Percentiles rank a stretch among this genome's conserved stretches.
Conservation (phyloP, 2,113 vertebrate genomes). For the Capreolus pygargus region DNA sequence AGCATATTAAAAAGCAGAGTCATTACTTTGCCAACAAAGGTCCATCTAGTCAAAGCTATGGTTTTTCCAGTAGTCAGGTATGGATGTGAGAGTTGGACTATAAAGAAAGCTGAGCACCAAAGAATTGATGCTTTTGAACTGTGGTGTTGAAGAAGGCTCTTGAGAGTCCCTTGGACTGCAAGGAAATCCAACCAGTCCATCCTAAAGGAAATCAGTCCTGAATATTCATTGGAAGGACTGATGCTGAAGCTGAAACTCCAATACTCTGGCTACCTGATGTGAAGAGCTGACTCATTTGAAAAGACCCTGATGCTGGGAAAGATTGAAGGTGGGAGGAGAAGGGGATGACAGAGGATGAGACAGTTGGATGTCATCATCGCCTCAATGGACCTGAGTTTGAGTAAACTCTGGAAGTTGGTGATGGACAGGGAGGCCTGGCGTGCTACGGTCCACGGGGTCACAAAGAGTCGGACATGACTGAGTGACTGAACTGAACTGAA, state of each 20-base stretch:
- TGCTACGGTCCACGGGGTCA: fast-evolving
- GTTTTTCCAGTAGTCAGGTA: background rate
- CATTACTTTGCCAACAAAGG: background rate
- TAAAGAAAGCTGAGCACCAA: fast-evolving
- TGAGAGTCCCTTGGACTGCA: background rate
- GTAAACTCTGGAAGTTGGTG: background rate
- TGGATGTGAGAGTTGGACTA: background rate
- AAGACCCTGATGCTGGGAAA: background rate
- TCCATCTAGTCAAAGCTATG: background rate
- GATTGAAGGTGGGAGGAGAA: background rate
- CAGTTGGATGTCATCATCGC: background rate
- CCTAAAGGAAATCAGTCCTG: background rate
- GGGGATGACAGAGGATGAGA: background rate
- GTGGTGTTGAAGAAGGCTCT: background rate
- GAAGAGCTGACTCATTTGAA: background rate
- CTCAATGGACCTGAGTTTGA: background rate
- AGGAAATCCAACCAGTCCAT: background rate
- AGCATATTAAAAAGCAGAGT: background rate
- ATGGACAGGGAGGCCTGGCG: background rate
- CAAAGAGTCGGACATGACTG: background rate
- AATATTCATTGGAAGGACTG: background rate
- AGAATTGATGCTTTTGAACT: background rate
- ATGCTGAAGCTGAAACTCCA: background rate
- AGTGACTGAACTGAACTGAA: background rate
- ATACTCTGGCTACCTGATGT: background rate